phyloP scores from a whole-genome alignment of 2,113 vertebrate species.

The Garra rufa region DNA sequence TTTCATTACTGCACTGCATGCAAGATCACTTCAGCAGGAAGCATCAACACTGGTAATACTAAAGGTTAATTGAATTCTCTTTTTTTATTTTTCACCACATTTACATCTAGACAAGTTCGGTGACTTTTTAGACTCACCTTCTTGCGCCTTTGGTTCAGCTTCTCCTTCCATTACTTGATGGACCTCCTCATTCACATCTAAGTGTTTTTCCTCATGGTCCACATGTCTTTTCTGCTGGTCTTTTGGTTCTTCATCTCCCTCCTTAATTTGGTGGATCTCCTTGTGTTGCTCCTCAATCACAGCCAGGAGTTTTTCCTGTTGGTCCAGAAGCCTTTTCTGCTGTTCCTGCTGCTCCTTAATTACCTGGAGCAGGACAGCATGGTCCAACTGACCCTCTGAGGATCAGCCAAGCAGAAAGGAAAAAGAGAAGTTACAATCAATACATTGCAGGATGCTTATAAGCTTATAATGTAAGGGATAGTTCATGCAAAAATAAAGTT shows the following conservation, averaged over 20 bases:
- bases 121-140: constrained; percentile 31
- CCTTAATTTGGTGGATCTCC: constrained; percentile 91
- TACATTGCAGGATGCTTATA: not conserved
- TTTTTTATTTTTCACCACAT: not conserved
- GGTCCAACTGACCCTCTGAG: constrained; percentile 88
- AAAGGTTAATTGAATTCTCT: not conserved
- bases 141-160: constrained; percentile 44
- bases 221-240: constrained; percentile 91
- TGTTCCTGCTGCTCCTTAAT: constrained; percentile 96
- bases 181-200: constrained; percentile 93
- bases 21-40: not conserved
- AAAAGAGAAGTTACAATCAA: not conserved
- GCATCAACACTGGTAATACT: not conserved
- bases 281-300: constrained; percentile 98
- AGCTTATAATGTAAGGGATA: not conserved
- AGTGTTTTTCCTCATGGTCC: constrained; percentile 93
- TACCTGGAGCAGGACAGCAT: constrained; percentile 88
- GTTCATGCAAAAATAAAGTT: no score
- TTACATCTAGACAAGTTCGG: not conserved
- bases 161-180: constrained; percentile 87
- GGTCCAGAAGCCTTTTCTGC: constrained; percentile 94
- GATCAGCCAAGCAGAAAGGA: not conserved
- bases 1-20: constrained; percentile 12
- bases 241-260: constrained; percentile 56
- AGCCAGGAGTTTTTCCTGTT: constrained; percentile 92